Conservation (phyloP, 2,113 vertebrate species). For the Poeciliopsis prolifica region DNA sequence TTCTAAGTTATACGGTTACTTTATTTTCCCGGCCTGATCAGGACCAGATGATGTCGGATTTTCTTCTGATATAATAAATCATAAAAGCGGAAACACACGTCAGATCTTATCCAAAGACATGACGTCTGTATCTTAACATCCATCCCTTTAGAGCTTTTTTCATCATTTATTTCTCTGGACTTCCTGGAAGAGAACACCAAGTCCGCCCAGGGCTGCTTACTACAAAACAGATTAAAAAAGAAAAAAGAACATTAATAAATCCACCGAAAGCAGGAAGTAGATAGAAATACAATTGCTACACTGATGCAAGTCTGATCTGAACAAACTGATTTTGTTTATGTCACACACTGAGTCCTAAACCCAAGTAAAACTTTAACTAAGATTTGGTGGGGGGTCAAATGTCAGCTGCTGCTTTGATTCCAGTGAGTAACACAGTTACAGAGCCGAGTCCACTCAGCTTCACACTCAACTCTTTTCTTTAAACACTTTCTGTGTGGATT, state of each 20-base stretch:
- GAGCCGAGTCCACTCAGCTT: neutral
- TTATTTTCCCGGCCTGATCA: too few species aligned
- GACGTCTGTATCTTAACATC: neutral
- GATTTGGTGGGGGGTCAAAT: neutral
- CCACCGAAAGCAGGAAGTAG: neutral
- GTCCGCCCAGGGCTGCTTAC: neutral
- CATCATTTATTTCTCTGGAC: neutral
- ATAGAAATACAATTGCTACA: neutral
- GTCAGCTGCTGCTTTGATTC: neutral
- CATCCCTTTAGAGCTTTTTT: neutral
- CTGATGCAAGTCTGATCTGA: neutral
- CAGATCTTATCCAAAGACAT: neutral
- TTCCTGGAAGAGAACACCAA: neutral
- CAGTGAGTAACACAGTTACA: neutral
- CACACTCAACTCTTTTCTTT: too few species aligned
- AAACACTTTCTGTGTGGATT: too few species aligned
- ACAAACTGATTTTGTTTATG: neutral
- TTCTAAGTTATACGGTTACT: too few species aligned
- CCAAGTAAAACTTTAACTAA: neutral
- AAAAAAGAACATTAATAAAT: neutral
- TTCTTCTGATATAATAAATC: too few species aligned
- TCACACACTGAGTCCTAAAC: neutral
- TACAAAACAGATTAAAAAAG: neutral
- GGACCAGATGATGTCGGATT: too few species aligned
- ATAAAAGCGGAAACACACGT: too few species aligned